Percentiles rank a stretch among this genome's conserved stretches.
Evolutionary conservation across 1,140 invertebrate genomes (phyloP).

Genomic region (Copidosoma floridanum): DNA sequence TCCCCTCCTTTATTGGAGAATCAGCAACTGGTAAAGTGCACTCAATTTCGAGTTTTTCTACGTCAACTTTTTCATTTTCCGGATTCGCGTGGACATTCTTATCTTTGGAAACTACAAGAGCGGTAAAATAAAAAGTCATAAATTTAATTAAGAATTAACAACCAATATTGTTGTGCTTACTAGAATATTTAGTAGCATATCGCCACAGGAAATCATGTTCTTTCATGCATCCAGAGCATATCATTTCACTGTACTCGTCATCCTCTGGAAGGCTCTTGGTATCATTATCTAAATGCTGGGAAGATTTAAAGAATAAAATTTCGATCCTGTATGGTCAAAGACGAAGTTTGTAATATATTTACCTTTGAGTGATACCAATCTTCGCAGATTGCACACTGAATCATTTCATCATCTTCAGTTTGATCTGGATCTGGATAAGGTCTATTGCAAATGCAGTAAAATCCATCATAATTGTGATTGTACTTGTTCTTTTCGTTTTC

Average conservation of each 20-base stretch:
- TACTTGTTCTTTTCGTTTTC: conserved; percentile 79
- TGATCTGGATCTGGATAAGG: conserved; percentile 93
- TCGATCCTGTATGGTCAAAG: background rate
- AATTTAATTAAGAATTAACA: background rate
- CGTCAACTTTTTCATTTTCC: conserved; percentile 37
- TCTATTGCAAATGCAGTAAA: conserved; percentile 90
- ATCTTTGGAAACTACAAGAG: conserved; percentile 24
- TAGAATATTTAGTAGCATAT: conserved; percentile 60
- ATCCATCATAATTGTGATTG: conserved; percentile 91
- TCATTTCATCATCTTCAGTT: conserved; percentile 84
- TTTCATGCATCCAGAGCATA: conserved; percentile 72
- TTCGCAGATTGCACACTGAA: conserved; percentile 95
- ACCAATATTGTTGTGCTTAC: conserved; percentile 33
- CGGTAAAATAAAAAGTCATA: no score
- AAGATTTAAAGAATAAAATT: conserved; percentile 7
- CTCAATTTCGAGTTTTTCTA: conserved; percentile 26
- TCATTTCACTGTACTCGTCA: conserved; percentile 75
- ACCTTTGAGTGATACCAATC: conserved; percentile 92
- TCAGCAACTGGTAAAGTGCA: conserved; percentile 42
- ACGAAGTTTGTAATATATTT: background rate
- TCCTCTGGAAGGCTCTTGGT: conserved; percentile 58
- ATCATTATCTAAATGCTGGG: conserved; percentile 68
- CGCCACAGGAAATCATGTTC: conserved; percentile 73
- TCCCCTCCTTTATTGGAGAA: conserved; percentile 34
- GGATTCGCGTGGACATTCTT: conserved; percentile 28